Evolutionary conservation across 2,888 invertebrate genomes (phyloP), one percentile per base, ranked within the genome.

Genomic region (Callimorpha dominula): DNA sequence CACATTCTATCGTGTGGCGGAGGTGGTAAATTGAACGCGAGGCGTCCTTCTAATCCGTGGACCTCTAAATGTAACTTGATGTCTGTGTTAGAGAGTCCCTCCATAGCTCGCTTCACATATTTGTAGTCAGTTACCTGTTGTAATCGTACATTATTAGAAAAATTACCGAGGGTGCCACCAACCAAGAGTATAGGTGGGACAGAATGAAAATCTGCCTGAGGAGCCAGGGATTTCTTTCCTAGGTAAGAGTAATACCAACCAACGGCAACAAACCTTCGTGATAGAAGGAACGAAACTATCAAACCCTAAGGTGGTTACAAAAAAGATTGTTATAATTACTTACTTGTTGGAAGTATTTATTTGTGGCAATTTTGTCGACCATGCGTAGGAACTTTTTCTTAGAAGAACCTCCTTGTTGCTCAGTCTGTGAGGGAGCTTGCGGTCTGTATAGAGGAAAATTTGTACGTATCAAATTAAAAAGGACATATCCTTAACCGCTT

Each of bases 1-100:
- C 99, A 99, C n/a, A 99, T 87, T 73, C 99, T 95, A 92, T 99
- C 98, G 78, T 98, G 97, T 0, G 99, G 99, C 60, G 99, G 98
- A 43, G 98, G 98, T 17, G 99, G 99, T 84, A 98, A 96, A 91
- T 99, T 99, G 73, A 99, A 83, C 6, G 98, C 97, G 73, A 99
- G 94, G 46, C 97, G 97, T 2, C 99, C 99, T 80, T 97, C 96
- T 63, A 99, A 92, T 52, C 97, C 97, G 78, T 97, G 97, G 64
- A 99, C 94, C 89, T 98, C 98, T n/a, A 99, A 97, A 84, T 97
- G 97, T 78, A 99, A 95, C 81, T 98, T 96, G 72, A 99, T 96
- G 79, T 98, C 98, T 0, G 98, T 99, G 88, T 98, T 98, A 4
- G 98, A 98, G 6, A 99, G 97, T 9, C 97, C 98, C 92, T 98